Evolutionary conservation across 2,113 vertebrate species (phyloP).

Genomic region (Gallinago undulata): DNA sequence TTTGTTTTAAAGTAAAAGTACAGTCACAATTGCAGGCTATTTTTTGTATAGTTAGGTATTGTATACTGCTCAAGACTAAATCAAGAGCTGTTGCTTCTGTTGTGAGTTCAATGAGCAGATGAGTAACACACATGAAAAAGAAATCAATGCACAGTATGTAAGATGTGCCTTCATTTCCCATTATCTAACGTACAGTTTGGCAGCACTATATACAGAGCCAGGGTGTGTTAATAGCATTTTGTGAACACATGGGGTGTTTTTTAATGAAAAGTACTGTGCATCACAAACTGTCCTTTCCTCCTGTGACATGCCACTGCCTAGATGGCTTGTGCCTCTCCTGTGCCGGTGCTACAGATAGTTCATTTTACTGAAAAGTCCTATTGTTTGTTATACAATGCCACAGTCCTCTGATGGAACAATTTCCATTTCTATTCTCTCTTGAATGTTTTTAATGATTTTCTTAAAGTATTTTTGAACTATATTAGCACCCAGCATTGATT

Average conservation of each 20-base stretch:
- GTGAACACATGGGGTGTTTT: not conserved
- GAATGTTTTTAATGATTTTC: not conserved
- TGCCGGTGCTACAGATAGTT: not conserved
- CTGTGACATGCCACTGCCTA: slow-evolving; percentile 48
- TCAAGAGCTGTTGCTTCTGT: not conserved
- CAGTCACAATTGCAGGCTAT: not conserved
- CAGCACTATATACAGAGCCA: not conserved
- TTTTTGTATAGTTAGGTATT: not conserved
- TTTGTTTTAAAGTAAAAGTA: not conserved
- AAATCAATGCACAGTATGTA: not conserved
- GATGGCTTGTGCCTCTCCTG: slow-evolving; percentile 37
- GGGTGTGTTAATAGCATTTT: not conserved
- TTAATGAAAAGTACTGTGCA: not conserved
- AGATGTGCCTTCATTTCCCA: not conserved
- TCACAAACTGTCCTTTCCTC: slow-evolving; percentile 56
- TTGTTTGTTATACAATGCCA: slow-evolving; percentile 30
- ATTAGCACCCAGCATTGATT: not conserved
- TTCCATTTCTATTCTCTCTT: not conserved
- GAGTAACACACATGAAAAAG: not conserved
- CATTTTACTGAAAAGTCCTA: slow-evolving; percentile 30
- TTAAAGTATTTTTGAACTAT: not conserved
- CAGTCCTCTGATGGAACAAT: not conserved
- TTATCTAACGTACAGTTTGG: not conserved
- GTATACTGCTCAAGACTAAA: not conserved
- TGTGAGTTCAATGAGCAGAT: not conserved